Evolutionary conservation across 2,797 vertebrate genomes (phyloP), one percentile per base, ranked within the genome.

Genomic region (Sternarchorhynchus goeldii): DNA sequence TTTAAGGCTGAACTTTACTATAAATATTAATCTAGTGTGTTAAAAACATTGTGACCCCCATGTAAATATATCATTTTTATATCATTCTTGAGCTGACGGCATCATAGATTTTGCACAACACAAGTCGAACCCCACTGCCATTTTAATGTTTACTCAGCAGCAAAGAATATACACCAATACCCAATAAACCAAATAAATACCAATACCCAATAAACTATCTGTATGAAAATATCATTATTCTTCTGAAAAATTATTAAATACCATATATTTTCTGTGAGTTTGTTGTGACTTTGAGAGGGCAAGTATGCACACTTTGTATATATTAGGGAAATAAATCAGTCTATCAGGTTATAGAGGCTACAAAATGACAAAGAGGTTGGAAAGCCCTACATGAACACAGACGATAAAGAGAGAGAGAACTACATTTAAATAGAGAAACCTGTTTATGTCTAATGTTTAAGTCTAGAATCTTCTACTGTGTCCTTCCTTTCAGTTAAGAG

Each of bases 401-500:
- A 69, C 14, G 50, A 17, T 34, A 56, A 53, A 56, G 68, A 70
- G 50, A 34, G 68, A 70, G 21, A 21, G 25, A 55, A 16, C 7
- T 25, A 25, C 25, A 25, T 69, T 62, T 29, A 66, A 60, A 63
- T 31, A 25, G 3, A 65, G 36, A 80, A 8, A 29, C 14, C 66
- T 62, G 68, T 67, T 66, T 62, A 25, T 25, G 25, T 25, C 25
- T 65, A 82, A 79, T 32, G 32, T 69, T 70, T 50, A 21, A 41
- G 69, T 75, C 66, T 32, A 34, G 32, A 34, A 39, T 58, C 8
- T 63, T 39, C 3, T 21, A 25, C 12, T 12, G 39, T 60, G 6
- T 21, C 53, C 65, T 71, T 59, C 4, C 5, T 70, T n/a, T 25
- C 12, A 73, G 68, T 55, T 58, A 2, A 2, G n/a, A 83, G 50